phyloP scores from a whole-genome alignment of 2,888 invertebrate species.

The Meta bourneti region DNA sequence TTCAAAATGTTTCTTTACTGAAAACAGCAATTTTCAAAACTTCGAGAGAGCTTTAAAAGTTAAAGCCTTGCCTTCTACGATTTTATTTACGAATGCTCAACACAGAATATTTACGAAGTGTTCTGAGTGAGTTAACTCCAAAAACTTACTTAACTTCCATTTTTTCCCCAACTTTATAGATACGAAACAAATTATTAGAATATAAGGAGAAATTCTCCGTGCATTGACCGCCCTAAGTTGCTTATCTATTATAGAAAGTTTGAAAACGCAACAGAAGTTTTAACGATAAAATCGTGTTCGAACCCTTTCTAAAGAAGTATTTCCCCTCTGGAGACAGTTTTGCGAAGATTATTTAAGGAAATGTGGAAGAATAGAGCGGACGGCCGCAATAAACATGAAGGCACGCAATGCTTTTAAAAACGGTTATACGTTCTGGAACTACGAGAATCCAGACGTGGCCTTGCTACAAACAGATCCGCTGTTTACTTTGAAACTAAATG shows the following conservation, averaged over 20 bases:
- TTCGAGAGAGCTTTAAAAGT: too few species aligned
- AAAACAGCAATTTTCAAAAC: too few species aligned
- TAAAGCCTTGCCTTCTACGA: background rate
- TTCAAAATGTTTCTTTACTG: too few species aligned
- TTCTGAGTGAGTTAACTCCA: background rate
- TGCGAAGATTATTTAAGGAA: constrained; percentile 58
- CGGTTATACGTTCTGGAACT: constrained; percentile 22
- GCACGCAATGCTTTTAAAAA: constrained; percentile 44
- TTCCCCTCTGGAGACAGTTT: constrained; percentile 47
- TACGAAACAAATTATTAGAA: background rate
- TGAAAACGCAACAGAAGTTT: constrained; percentile 40
- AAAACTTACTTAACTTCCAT: background rate
- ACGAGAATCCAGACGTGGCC: constrained; percentile 10
- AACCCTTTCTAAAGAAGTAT: constrained; percentile 45
- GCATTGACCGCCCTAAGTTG: constrained; percentile 5
- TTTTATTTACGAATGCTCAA: background rate
- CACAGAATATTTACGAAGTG: background rate
- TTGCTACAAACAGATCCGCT: constrained; percentile 27
- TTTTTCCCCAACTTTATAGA: background rate
- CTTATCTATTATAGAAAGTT: constrained; percentile 29
- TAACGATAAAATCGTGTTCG: constrained; percentile 48
- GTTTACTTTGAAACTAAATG: constrained; percentile 64
- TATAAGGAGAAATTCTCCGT: background rate
- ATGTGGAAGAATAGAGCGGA: constrained; percentile 38
- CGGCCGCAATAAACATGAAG: constrained; percentile 52